phyloP scores from a whole-genome alignment of 2,113 vertebrate genomes.

The Campylomormyrus tamandua region DNA sequence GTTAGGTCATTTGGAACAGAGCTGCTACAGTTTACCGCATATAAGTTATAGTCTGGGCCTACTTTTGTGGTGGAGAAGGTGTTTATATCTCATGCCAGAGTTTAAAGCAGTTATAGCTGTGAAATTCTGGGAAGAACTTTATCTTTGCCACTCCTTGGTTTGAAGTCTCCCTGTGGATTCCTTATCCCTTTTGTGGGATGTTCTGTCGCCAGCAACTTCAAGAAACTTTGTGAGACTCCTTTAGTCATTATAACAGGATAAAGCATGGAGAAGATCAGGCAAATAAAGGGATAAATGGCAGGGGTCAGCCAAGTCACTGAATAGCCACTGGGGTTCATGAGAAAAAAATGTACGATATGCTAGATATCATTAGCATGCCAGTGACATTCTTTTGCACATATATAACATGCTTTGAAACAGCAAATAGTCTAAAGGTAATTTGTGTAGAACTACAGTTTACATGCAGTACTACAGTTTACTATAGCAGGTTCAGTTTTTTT shows the following conservation, averaged over 20 bases:
- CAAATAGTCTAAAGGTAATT: not conserved
- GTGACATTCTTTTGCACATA: not conserved
- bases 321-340: not conserved
- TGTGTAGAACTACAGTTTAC: not conserved
- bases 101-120: not conserved
- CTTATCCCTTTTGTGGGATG: not conserved
- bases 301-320: not conserved
- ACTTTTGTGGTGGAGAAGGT: not conserved
- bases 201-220: not conserved
- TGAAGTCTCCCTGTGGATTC: not conserved
- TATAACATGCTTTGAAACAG: not conserved
- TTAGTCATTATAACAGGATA: conserved; percentile 7
- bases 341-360: not conserved
- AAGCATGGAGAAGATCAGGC: not conserved
- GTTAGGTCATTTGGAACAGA: not conserved
- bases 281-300: not conserved
- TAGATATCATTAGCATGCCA: not conserved
- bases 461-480: not conserved
- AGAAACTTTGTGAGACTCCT: not conserved
- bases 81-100: not conserved
- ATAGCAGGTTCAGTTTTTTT: not conserved
- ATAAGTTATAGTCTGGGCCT: not conserved
- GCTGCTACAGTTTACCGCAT: not conserved
- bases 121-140: not conserved
- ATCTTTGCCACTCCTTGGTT: not conserved